Evolutionary conservation across 2,797 vertebrate genomes (phyloP).

Genomic region (Trachops cirrhosus): DNA sequence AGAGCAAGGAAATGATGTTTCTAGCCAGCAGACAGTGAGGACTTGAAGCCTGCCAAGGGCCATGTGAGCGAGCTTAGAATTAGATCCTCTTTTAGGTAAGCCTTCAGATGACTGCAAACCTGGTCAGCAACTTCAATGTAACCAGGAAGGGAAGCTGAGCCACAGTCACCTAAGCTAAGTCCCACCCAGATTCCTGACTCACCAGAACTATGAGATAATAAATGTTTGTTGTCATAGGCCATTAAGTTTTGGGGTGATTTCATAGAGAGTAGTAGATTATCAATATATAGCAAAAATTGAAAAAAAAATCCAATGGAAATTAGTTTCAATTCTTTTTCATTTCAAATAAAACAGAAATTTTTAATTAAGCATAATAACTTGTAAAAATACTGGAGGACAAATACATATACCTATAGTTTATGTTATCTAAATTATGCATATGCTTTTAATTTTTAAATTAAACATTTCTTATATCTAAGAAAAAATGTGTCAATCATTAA

Average conservation of each 20-base stretch:
- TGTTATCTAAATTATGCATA: background rate
- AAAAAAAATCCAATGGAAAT: background rate
- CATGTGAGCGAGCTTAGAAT: background rate
- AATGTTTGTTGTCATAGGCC: background rate
- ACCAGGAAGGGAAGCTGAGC: background rate
- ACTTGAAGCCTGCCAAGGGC: background rate
- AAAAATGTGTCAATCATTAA: background rate
- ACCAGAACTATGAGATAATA: background rate
- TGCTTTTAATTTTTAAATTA: slow-evolving; percentile 9
- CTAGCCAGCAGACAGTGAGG: background rate
- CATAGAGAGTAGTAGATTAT: background rate
- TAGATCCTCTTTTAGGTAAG: background rate
- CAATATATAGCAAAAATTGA: background rate
- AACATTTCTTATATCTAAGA: background rate
- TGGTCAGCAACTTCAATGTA: background rate
- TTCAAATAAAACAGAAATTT: background rate
- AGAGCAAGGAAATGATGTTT: background rate
- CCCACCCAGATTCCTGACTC: background rate
- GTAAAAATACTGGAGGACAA: background rate
- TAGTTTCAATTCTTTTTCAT: background rate
- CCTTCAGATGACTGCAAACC: background rate
- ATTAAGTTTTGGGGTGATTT: background rate
- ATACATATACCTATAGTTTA: background rate
- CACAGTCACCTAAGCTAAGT: background rate
- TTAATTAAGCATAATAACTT: background rate